Evolutionary conservation across 2,888 invertebrate species (phyloP), one percentile per base, ranked within the genome.

Genomic region (Cataglyphis cursor): DNA sequence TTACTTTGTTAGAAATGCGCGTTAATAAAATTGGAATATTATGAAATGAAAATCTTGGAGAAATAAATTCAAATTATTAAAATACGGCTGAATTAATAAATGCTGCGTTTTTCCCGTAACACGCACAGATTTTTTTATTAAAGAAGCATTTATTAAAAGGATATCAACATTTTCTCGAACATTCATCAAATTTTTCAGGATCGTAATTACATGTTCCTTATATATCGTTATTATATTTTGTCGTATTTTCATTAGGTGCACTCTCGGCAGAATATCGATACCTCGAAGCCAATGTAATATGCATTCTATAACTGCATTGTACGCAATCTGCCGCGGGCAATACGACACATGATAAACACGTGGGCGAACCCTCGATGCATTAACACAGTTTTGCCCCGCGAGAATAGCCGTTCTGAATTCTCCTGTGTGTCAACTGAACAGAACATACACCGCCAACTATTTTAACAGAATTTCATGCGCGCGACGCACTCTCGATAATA

Each of bases 381-480:
- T 80, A 86, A 81, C 83, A 76, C 62, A 73, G 78, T 87, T 87
- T 84, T 73, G 70, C 28, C 62, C 41, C 59, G 35, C 5, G 62
- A 54, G 62, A 15, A 48, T 28, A 61, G 21, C 41, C 21, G 10
- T n/a, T 44, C 62, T 18, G 15, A 57, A 41, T 75, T 65, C 80
- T 65, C 44, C 24, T 31, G 59, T 80, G 18, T 74, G 66, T 64
- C 81, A 80, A 64, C 72, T 28, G 5, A 59, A 80, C 31, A 18
- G 59, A 61, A 59, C 57, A 24, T 31, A 59, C 57, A 41, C n/a
- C n/a, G 15, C 57, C 57, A 59, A 59, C 68, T 80, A 80, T 59
- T 72, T 80, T 31, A 41, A 44, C 78, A 31, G 41, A 38, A 57
- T 35, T 80, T 44, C 48, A n/a, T 51, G 35, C 31, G 31, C 18